Conservation (phyloP, 2,113 vertebrate genomes). For the Gopherus evgoodei region DNA sequence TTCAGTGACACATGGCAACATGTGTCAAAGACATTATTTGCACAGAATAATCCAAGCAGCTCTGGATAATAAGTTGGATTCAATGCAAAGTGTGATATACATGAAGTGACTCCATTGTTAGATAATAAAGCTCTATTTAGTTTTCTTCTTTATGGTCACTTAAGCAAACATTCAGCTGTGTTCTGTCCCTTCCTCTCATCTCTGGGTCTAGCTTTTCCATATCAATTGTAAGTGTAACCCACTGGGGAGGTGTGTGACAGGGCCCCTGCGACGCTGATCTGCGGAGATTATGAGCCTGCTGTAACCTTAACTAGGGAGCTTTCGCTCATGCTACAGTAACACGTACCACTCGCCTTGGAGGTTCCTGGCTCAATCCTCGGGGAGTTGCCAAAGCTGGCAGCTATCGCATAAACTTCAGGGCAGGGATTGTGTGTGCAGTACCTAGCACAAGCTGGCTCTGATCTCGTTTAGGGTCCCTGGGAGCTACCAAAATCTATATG, state of each 20-base stretch:
- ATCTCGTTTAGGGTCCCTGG: too few relatives aligned
- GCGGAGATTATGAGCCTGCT: accelerated
- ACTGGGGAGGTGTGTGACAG: accelerated
- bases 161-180: not conserved
- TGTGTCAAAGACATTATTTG: not conserved
- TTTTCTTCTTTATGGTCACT: not conserved
- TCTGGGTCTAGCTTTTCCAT: not conserved
- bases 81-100: too few relatives aligned
- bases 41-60: not conserved
- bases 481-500: too few relatives aligned
- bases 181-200: not conserved
- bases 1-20: not conserved
- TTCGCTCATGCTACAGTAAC: too few relatives aligned
- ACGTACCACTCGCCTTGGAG: too few relatives aligned
- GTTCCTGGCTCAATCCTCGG: too few relatives aligned
- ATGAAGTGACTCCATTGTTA: not conserved
- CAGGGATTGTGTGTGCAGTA: too few relatives aligned
- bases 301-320: too few relatives aligned
- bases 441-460: too few relatives aligned
- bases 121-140: not conserved
- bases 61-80: accelerated
- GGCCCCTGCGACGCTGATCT: accelerated
- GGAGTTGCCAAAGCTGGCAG: too few relatives aligned
- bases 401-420: too few relatives aligned
- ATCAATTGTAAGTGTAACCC: accelerated